Evolutionary conservation across 1,140 invertebrate species (phyloP).

Genomic region (Arion vulgaris): DNA sequence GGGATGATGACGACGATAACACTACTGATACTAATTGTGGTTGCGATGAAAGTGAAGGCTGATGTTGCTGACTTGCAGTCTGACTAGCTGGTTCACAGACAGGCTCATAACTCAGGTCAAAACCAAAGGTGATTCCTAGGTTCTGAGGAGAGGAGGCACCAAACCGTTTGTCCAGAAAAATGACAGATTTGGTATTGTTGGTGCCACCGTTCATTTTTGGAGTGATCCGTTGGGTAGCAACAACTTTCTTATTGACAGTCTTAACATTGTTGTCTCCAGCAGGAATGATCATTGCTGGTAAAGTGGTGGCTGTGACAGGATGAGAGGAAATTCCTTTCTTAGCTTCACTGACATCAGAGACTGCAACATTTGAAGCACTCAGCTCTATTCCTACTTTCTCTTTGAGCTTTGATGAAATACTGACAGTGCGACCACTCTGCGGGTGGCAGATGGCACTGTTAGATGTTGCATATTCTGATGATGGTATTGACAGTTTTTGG

Average conservation of each 20-base stretch:
- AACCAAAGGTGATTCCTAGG: slow-evolving; percentile 38
- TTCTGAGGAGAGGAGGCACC: not conserved
- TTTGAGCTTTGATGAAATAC: not conserved
- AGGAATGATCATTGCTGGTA: not conserved
- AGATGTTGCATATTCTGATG: not conserved
- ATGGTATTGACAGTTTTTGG: not conserved
- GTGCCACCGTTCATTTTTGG: not conserved
- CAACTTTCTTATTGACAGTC: not conserved
- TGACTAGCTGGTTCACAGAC: not conserved
- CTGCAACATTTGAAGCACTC: not conserved
- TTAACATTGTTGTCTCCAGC: not conserved
- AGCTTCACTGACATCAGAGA: not conserved
- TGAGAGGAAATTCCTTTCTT: not conserved
- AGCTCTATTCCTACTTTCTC: not conserved
- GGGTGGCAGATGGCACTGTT: not conserved
- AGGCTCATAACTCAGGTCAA: slow-evolving; percentile 26
- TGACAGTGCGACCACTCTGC: not conserved
- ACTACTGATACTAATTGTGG: not conserved
- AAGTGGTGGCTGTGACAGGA: not conserved
- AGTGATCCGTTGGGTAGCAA: not conserved
- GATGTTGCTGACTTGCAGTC: not conserved
- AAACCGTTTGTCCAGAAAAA: slow-evolving; percentile 34
- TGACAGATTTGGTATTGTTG: slow-evolving; percentile 26
- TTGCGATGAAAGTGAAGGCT: not conserved
- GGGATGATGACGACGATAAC: not conserved